Evolutionary conservation across 2,888 invertebrate genomes (phyloP).

Genomic region (Phortica okadai): DNA sequence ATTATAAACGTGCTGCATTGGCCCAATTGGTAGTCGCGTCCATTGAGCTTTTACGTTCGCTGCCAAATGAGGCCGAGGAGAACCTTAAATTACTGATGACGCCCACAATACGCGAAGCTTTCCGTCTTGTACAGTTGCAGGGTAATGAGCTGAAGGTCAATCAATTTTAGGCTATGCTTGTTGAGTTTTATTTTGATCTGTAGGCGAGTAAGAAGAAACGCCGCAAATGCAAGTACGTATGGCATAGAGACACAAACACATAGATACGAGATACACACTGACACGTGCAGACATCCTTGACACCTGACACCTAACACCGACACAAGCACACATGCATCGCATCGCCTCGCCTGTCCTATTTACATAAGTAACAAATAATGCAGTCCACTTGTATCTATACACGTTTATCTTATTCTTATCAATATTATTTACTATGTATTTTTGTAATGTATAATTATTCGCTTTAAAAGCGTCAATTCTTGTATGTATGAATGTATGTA

Average conservation of each 20-base stretch:
- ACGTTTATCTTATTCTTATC: constrained; percentile 14
- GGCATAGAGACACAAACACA: constrained; percentile 30
- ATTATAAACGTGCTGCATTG: constrained; percentile 89
- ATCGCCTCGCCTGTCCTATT: constrained; percentile 40
- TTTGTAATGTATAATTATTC: constrained; percentile 18
- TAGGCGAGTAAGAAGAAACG: constrained; percentile 49
- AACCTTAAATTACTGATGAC: constrained; percentile 76
- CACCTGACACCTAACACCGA: neutral
- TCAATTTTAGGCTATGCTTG: constrained; percentile 76
- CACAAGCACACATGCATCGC: constrained; percentile 41
- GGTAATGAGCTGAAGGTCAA: constrained; percentile 76
- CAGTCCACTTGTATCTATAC: constrained; percentile 26
- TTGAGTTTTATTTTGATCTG: constrained; percentile 76
- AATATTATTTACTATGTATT: constrained; percentile 2
- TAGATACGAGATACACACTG: constrained; percentile 29
- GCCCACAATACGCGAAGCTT: constrained; percentile 76
- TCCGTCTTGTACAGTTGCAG: constrained; percentile 76
- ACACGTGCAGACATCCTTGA: constrained; percentile 15
- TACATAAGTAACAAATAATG: constrained; percentile 8
- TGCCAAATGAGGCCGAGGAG: constrained; percentile 81
- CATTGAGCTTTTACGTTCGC: constrained; percentile 84
- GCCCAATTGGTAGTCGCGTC: constrained; percentile 91
- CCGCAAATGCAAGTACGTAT: constrained; percentile 15
- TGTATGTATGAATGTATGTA: neutral
- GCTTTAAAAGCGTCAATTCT: constrained; percentile 19